Percentiles rank a stretch among this genome's conserved stretches.
Conservation (phyloP, 2,797 vertebrate genomes). For the Poecile montanus region DNA sequence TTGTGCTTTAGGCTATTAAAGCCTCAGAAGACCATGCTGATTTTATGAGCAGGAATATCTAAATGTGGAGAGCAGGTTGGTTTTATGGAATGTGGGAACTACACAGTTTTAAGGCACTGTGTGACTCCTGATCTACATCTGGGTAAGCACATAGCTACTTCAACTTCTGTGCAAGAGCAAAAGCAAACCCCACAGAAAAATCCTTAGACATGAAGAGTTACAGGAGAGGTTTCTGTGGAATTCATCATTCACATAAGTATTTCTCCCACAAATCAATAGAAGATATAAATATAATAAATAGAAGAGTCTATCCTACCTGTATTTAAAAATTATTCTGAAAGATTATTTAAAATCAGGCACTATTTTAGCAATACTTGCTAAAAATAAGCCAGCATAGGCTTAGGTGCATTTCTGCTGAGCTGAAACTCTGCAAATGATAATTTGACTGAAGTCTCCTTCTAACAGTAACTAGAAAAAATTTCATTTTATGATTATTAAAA, state of each 20-base stretch:
- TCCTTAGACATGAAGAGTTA: background rate
- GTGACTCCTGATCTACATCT: background rate
- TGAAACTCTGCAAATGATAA: background rate
- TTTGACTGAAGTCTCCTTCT: background rate
- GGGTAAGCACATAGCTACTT: background rate
- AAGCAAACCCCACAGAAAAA: background rate
- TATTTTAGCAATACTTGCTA: background rate
- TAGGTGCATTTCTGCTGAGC: background rate
- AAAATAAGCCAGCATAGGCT: background rate
- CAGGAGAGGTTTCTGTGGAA: background rate
- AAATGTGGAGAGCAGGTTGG: background rate
- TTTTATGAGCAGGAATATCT: background rate
- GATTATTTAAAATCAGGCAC: background rate
- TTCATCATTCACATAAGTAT: background rate
- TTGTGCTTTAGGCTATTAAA: slow-evolving; percentile 11
- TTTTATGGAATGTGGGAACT: background rate
- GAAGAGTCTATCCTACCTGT: background rate
- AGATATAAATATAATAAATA: background rate
- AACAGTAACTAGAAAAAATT: background rate
- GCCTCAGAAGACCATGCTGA: background rate
- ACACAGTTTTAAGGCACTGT: background rate
- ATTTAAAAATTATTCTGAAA: background rate
- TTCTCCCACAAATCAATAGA: background rate
- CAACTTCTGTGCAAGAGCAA: background rate
- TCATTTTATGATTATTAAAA: background rate